A percentile compares a stretch with the other conserved stretches of the same genome.
These are phyloP conservation scores for Netelia virgata DNA, from an alignment of 2,888 invertebrate species.

Conservation along the genomic window DNA sequence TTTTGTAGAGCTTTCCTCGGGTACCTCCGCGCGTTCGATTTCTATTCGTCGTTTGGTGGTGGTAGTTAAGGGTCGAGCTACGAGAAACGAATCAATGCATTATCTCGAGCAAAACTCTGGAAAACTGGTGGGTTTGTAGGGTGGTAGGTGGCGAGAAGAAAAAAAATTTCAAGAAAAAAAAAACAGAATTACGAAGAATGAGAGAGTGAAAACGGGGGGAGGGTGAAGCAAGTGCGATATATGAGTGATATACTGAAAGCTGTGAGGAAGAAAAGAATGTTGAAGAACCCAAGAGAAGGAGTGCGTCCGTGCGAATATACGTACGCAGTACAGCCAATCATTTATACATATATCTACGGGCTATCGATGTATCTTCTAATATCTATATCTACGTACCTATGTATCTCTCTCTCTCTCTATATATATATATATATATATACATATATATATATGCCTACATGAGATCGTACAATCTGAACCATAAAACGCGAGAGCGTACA, in stretches of 20 bases:
- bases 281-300: not conserved
- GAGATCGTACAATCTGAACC: conserved; percentile 31
- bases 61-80: conserved; percentile 75
- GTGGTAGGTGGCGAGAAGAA: conserved; percentile 25
- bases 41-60: conserved; percentile 34
- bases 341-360: not conserved
- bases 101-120: conserved; percentile 74
- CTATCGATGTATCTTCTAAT: not conserved
- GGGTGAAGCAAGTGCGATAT: not conserved
- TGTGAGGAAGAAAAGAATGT: not conserved
- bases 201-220: conserved; percentile 5
- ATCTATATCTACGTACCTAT: not conserved
- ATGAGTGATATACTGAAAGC: not conserved
- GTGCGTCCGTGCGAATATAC: not conserved
- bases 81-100: conserved; percentile 80
- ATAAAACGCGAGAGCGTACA: conserved; percentile 43
- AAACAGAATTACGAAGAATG: conserved; percentile 51
- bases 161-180: conserved; percentile 36
- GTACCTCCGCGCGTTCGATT: conserved; percentile 37
- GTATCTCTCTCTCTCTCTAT: too few species aligned
- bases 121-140: conserved; percentile 44
- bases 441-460: conserved; percentile 2
- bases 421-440: conserved; percentile 18
- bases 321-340: not conserved
- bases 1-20: conserved; percentile 20